phyloP scores from a whole-genome alignment of 2,888 invertebrate genomes.

The Therioaphis trifolii region DNA sequence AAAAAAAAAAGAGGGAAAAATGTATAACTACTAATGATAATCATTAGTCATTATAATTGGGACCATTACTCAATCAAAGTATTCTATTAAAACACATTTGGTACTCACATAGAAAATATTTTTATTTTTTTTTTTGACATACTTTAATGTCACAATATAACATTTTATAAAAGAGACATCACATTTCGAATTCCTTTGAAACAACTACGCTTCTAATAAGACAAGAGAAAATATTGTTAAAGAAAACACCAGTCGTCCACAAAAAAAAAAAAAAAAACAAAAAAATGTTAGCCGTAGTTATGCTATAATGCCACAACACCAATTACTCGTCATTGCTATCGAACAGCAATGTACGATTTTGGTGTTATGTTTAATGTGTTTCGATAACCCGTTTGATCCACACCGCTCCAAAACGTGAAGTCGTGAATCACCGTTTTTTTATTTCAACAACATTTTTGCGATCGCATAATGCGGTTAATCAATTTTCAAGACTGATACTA shows the following conservation, averaged over 20 bases:
- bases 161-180: conserved; percentile 41
- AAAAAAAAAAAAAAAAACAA: conserved; percentile 11
- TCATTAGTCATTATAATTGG: conserved; percentile 56
- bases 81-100: conserved; percentile 49
- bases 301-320: conserved; percentile 39
- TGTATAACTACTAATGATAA: conserved; percentile 27
- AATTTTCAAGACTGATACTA: background rate
- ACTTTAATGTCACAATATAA: conserved; percentile 23
- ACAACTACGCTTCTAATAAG: conserved; percentile 39
- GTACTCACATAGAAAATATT: conserved; percentile 10
- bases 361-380: conserved; percentile 46
- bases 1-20: background rate
- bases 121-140: conserved; percentile 6
- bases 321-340: conserved; percentile 37
- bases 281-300: background rate
- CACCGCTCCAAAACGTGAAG: conserved; percentile 38
- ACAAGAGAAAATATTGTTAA: conserved; percentile 39
- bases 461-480: background rate
- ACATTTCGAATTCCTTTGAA: conserved; percentile 44
- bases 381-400: conserved; percentile 55
- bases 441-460: background rate
- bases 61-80: conserved; percentile 40
- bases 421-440: conserved; percentile 16
- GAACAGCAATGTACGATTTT: conserved; percentile 40
- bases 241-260: conserved; percentile 16